phyloP scores from a whole-genome alignment of 2,797 vertebrate species.

The Echeneis naucrates region DNA sequence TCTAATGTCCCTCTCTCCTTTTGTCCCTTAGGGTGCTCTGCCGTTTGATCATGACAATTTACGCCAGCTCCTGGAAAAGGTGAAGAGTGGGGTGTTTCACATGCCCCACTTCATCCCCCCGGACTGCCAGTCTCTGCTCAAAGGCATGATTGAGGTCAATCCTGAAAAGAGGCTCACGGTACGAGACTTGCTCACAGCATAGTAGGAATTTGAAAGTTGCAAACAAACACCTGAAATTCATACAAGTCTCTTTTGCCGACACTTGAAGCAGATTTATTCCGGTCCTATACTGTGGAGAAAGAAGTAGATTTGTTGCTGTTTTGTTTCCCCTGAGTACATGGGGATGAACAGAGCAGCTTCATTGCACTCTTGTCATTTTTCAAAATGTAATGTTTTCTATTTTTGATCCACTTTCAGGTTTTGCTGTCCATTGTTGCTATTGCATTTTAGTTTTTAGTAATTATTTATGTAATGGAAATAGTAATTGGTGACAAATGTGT shows the following conservation, averaged over 20 bases:
- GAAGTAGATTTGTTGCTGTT: neutral
- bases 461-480: no score
- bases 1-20: neutral
- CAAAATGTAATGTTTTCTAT: neutral
- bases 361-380: neutral
- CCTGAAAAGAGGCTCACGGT: slow-evolving; percentile 93
- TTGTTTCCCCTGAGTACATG: neutral
- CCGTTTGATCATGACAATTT: slow-evolving; percentile 95
- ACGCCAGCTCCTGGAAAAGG: slow-evolving; percentile 94
- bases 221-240: neutral
- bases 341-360: neutral
- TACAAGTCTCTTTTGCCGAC: neutral
- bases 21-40: slow-evolving; percentile 86
- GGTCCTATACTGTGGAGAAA: neutral
- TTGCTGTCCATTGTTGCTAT: neutral
- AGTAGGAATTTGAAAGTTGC: neutral
- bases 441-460: no score
- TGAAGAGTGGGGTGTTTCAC: slow-evolving; percentile 94
- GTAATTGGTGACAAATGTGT: no score
- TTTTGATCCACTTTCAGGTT: neutral
- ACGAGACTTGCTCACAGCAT: slow-evolving; percentile 48
- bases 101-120: slow-evolving; percentile 96
- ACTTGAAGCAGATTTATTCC: neutral
- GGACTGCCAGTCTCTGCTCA: slow-evolving; percentile 91
- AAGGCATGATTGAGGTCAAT: slow-evolving; percentile 95